A percentile compares a stretch with the other conserved stretches of the same genome.
These are phyloP conservation scores for Myotis davidii DNA, from an alignment of 2,113 vertebrate genomes.

Conservation along the genomic window DNA sequence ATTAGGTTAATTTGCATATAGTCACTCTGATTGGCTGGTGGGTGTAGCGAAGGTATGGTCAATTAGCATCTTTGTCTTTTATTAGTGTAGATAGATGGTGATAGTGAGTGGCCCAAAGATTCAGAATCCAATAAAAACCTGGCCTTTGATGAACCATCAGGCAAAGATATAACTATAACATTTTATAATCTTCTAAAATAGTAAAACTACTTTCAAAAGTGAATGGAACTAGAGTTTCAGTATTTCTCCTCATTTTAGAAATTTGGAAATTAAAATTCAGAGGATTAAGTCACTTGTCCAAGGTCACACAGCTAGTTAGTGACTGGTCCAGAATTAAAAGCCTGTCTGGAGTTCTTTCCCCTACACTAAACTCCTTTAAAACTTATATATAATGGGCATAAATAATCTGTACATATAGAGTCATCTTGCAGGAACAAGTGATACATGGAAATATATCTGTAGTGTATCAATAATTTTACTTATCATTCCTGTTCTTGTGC, in stretches of 20 bases:
- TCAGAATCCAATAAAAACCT: constrained; percentile 41
- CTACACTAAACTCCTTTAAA: background rate
- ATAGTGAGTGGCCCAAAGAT: background rate
- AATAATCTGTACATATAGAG: background rate
- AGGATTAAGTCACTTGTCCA: background rate
- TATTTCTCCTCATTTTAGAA: constrained; percentile 38
- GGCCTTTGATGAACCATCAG: background rate
- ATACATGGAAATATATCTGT: background rate
- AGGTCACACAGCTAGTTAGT: constrained; percentile 7
- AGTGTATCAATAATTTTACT: background rate
- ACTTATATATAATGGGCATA: constrained; percentile 9
- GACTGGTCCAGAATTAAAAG: background rate
- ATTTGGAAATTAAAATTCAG: constrained; percentile 40
- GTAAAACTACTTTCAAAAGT: constrained; percentile 30
- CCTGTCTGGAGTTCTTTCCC: background rate
- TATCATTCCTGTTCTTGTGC: constrained; percentile 16
- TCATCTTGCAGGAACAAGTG: background rate
- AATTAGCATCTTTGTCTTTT: too few species aligned
- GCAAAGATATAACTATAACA: constrained; percentile 29
- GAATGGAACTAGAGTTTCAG: constrained; percentile 2
- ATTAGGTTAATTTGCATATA: too few species aligned
- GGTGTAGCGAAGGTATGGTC: too few species aligned
- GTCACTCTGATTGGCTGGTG: too few species aligned
- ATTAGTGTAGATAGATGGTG: background rate
- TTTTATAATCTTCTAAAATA: constrained; percentile 15